Evolutionary conservation across 2,888 invertebrate genomes (phyloP), one percentile per base, ranked within the genome.

Genomic region (Argynnis bischoffii): DNA sequence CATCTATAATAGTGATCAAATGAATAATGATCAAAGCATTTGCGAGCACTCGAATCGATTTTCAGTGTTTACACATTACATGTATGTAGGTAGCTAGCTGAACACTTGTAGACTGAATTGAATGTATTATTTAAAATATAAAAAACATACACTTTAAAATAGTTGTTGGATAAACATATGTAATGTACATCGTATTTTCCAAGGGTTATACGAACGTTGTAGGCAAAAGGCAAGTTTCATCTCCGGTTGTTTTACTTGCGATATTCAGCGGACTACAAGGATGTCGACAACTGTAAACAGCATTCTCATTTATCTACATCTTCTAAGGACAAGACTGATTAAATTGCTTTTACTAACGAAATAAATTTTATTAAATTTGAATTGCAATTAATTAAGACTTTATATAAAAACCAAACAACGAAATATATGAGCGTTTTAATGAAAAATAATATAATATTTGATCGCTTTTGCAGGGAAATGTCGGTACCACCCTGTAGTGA

Each of bases 221-320:
- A 67, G 61, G 70, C 71, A 53, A 65, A 64, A 67, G 65, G 69
- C 71, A 55, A 65, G 69, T 71, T 67, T 70, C 72, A 72, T 72
- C 71, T 72, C 72, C 72, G 67, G 71, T 69, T 70, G 69, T 72
- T 67, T 69, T 60, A 72, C 64, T 70, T 59, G 54, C 57, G 77
- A 61, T 64, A 64, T 72, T 66, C 72, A 69, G 21, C 83, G 85
- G 84, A 84, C 83, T 69, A 64, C 70, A 63, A 60, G 65, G 67
- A 67, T 63, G 66, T 54, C 69, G 57, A 50, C 69, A 70, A 69
- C 69, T 75, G 72, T 65, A 74, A 69, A 69, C 57, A 66, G 50
- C 67, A 66, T 68, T 67, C 66, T 57, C 54, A 67, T 61, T 63
- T 57, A 56, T 31, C 48, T 48, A 6, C 41, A 63, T 64, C 35